phyloP scores from a whole-genome alignment of 2,888 invertebrate species.

The Noctua janthina region DNA sequence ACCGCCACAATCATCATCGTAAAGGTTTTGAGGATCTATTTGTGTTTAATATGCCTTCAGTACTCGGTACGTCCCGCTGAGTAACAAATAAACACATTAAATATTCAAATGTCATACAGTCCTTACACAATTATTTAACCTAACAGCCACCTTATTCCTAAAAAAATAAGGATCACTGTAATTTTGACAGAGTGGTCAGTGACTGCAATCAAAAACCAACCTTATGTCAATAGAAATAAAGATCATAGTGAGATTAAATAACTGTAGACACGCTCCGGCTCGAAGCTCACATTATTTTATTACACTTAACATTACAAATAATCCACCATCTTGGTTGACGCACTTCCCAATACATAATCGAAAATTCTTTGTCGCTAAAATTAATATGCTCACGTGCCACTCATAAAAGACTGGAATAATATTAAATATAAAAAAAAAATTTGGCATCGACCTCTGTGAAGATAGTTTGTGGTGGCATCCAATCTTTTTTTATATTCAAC shows the following conservation, averaged over 20 bases:
- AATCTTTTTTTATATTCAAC: slow-evolving; percentile 51
- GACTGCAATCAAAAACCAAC: not conserved
- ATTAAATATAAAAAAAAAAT: slow-evolving; percentile 71
- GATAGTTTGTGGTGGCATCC: slow-evolving; percentile 57
- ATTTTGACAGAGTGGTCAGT: not conserved
- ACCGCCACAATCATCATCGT: not conserved
- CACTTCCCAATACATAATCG: slow-evolving; percentile 68
- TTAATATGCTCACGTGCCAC: slow-evolving; percentile 76
- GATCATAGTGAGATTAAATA: not conserved
- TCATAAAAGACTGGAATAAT: slow-evolving; percentile 73
- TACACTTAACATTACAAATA: slow-evolving; percentile 34
- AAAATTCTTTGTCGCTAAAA: slow-evolving; percentile 70
- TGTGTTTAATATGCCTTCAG: not conserved
- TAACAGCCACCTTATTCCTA: not conserved
- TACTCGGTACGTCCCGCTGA: slow-evolving; percentile 11
- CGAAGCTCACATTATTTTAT: slow-evolving; percentile 37
- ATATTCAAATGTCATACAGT: slow-evolving; percentile 14
- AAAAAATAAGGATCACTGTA: not conserved
- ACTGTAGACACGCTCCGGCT: not conserved
- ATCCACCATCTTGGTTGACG: slow-evolving; percentile 67
- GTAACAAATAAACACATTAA: slow-evolving; percentile 36
- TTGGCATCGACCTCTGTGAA: slow-evolving; percentile 71
- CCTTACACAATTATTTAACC: not conserved
- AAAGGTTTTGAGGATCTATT: slow-evolving; percentile 13
- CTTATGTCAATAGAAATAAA: not conserved